phyloP scores from a whole-genome alignment of 2,113 vertebrate genomes.

The Vireo altiloquus region DNA sequence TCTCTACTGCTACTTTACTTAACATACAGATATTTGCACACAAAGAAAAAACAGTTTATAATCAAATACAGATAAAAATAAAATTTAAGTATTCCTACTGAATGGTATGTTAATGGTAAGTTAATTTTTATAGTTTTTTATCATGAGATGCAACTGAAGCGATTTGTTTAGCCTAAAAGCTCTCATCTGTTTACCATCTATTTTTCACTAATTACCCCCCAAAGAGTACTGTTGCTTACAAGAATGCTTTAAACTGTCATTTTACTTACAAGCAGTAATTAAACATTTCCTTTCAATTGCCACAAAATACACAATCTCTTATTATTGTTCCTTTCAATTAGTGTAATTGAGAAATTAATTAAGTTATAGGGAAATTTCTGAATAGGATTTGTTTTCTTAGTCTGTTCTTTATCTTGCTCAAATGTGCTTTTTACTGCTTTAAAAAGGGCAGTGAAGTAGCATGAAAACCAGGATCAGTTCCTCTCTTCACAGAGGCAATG shows the following conservation, averaged over 20 bases:
- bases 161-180: constrained; percentile 21
- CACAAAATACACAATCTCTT: constrained; percentile 10
- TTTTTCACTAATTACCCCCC: constrained; percentile 30
- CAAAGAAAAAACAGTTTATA: background rate
- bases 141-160: background rate
- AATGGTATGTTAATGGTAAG: background rate
- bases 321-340: constrained; percentile 37
- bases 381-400: background rate
- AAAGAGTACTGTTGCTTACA: constrained; percentile 13
- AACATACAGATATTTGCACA: background rate
- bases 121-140: background rate
- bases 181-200: background rate
- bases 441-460: background rate
- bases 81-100: background rate
- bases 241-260: constrained; percentile 34
- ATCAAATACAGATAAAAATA: background rate
- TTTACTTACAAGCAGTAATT: constrained; percentile 30
- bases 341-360: constrained; percentile 44
- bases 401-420: background rate
- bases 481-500: background rate
- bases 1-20: background rate
- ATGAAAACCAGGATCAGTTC: background rate
- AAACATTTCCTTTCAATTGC: constrained; percentile 40
- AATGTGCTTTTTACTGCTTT: background rate
- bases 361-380: constrained; percentile 16